Evolutionary conservation across 2,888 invertebrate species (phyloP), one percentile per base, ranked within the genome.

Genomic region (Polietes domitor): DNA sequence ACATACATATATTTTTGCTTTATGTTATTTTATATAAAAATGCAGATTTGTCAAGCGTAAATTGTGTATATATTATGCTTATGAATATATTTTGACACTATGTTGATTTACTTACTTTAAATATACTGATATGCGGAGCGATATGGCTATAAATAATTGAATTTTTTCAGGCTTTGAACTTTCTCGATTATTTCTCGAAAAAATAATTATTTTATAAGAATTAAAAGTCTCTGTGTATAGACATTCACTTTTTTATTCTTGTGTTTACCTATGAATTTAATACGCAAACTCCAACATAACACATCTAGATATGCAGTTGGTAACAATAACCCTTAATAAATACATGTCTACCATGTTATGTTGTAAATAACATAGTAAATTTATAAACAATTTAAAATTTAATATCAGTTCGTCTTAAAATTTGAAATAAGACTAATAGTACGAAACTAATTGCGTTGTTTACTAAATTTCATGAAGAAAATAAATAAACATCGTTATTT

Each of bases 41-140:
- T n/a, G n/a, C n/a, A n/a, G n/a, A n/a, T n/a, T n/a, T n/a, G n/a
- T n/a, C n/a, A n/a, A n/a, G n/a, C n/a, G n/a, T n/a, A n/a, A n/a
- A n/a, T n/a, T n/a, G n/a, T n/a, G n/a, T n/a, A n/a, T n/a, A n/a
- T n/a, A n/a, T n/a, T n/a, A n/a, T n/a, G n/a, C n/a, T n/a, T n/a
- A n/a, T n/a, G n/a, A n/a, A n/a, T n/a, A n/a, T n/a, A n/a, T n/a
- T 47, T n/a, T 15, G 12, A 7, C 2, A 47, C 47, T n/a, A n/a
- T 12, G 15, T 47, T 47, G 47, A 0, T 47, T 15, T 61, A 61
- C 61, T 61, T 61, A 61, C 61, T 24, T 61, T 61, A 17, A n/a
- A 9, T 7, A n/a, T 32, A 17, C 3, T 61, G 61, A 61, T 61
- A 61, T 61, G 61, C 61, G 32, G 15, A 28, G 61, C 61, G 61